Evolutionary conservation across 92 coral and sea anemone species (phyloP).

Genomic region (Actinernus sp.): DNA sequence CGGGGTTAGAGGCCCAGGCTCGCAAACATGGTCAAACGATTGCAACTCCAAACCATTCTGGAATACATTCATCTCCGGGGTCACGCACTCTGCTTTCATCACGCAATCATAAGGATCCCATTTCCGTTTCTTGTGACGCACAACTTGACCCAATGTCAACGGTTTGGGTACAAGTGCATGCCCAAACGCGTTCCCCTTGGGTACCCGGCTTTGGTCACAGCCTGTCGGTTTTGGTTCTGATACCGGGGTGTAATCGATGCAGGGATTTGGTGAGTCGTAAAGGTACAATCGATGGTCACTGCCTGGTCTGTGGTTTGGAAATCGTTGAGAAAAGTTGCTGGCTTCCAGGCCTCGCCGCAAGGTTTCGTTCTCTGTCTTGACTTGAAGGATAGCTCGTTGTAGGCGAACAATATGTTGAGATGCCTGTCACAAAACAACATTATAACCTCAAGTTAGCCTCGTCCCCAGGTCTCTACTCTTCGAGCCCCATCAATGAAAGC

Average conservation of each 20-base stretch:
- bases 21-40: not conserved
- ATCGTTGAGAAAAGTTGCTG: not conserved
- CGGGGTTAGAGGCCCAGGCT: not conserved
- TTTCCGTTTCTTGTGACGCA: too few relatives aligned
- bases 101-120: not conserved
- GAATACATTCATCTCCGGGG: not conserved
- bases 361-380: slow-evolving; percentile 61
- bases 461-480: too few relatives aligned
- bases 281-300: not conserved
- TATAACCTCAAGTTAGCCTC: too few relatives aligned
- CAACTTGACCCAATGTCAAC: not conserved
- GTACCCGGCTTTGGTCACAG: too few relatives aligned
- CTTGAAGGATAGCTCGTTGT: slow-evolving; percentile 78
- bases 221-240: too few relatives aligned
- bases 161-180: not conserved
- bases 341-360: slow-evolving; percentile 39
- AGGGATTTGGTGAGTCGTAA: not conserved
- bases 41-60: not conserved
- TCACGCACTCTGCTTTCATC: not conserved
- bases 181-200: not conserved
- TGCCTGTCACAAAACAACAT: slow-evolving; percentile 32
- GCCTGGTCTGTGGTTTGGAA: not conserved
- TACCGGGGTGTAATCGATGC: too few relatives aligned
- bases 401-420: slow-evolving; percentile 82
- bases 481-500: too few relatives aligned